Evolutionary conservation across 2,888 invertebrate genomes (phyloP), one percentile per base, ranked within the genome.

Genomic region (Meteorus cinctellus): DNA sequence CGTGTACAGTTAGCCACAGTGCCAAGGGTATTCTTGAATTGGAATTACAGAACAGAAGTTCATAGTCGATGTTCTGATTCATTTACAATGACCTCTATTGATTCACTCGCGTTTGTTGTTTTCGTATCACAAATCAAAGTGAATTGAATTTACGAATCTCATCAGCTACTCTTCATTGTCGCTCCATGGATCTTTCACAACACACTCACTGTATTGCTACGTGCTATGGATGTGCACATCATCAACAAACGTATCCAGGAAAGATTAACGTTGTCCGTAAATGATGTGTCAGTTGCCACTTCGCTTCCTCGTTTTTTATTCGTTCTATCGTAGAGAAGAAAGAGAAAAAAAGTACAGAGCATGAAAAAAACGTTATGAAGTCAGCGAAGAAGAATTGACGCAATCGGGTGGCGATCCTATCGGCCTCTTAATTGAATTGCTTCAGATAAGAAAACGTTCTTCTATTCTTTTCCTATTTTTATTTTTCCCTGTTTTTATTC

Each of bases 281-380:
- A 87, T 87, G 86, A 87, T 83, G 86, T 86, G 85, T 86, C 85
- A 85, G 81, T 81, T 84, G 83, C 82, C 82, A 83, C 81, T 86
- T 81, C 81, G 84, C 85, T 85, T 85, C 84, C 84, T 24, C 48
- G 55, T 48, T 66, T 66, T 45, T 71, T 36, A 68, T 24, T 34
- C 51, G 10, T n/a, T 14, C 69, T 45, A 45, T 55, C 65, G 55
- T 41, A 41, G 41, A 66, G 34, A 41, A n/a, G 66, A 31, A 45
- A 66, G 29, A 51, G 55, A 72, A 55, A 51, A 55, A 34, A 59
- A 34, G 34, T 4, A 2, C 5, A 34, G 8, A 6, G 34, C 8
- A 41, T 2, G 12, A 12, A 41, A 55, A 19, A 55, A 19, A 19
- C 19, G n/a, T 19, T 55, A 19, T 55, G 10, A 19, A 55, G n/a